phyloP scores from a whole-genome alignment of 2,113 vertebrate genomes.

The Nycticorax nycticorax region DNA sequence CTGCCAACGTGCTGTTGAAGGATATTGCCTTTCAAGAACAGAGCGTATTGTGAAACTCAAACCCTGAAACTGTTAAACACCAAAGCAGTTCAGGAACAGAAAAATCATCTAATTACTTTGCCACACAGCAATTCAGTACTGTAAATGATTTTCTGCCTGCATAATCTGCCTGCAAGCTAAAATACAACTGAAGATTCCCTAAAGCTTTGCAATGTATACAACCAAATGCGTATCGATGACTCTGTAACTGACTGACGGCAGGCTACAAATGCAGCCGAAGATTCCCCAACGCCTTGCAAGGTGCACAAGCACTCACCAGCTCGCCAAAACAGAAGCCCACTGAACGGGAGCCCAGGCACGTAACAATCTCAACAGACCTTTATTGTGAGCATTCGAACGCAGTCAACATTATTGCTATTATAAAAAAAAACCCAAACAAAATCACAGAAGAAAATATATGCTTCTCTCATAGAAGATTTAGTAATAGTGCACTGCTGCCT shows the following conservation, averaged over 20 bases:
- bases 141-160: neutral
- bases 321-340: neutral
- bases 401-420: conserved; percentile 63
- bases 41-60: neutral
- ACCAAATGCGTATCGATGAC: neutral
- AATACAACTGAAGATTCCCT: neutral
- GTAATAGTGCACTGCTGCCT: conserved; percentile 20
- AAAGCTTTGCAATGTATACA: neutral
- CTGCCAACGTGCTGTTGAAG: accelerated
- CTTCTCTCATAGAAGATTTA: conserved; percentile 26
- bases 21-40: neutral
- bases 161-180: neutral
- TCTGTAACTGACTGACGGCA: neutral
- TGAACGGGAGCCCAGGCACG: conserved; percentile 26
- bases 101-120: neutral
- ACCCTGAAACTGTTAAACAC: neutral
- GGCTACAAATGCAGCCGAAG: neutral
- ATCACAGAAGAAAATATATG: conserved; percentile 25
- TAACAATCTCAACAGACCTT: conserved; percentile 56
- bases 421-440: neutral
- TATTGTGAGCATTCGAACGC: conserved; percentile 53
- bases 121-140: neutral
- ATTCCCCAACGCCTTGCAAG: neutral
- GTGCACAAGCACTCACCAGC: neutral
- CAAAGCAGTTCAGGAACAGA: neutral